Percentiles rank a stretch among this genome's conserved stretches.
Evolutionary conservation across 1,140 invertebrate genomes (phyloP).

Genomic region (Dinoponera quadriceps): DNA sequence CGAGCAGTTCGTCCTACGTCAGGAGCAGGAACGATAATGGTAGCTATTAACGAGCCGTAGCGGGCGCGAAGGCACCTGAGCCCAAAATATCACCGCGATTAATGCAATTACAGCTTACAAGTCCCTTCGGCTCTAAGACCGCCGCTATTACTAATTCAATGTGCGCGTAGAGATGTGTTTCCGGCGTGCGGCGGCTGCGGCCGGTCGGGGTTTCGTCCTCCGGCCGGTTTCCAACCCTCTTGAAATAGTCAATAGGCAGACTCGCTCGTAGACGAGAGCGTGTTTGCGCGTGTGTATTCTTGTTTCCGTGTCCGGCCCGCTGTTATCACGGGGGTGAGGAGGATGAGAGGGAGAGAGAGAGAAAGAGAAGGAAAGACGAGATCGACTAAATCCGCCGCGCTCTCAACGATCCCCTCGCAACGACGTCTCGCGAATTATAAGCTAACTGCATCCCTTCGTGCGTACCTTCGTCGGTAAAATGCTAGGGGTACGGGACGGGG

Average conservation of each 20-base stretch:
- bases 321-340: not conserved
- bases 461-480: not conserved
- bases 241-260: conserved; percentile 36
- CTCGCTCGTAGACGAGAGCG: not conserved
- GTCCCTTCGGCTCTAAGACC: conserved; percentile 79
- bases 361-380: not conserved
- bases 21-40: conserved; percentile 80
- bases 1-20: conserved; percentile 64
- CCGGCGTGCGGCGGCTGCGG: conserved; percentile 29
- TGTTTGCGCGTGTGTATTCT: not conserved
- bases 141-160: conserved; percentile 78
- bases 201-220: conserved; percentile 13
- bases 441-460: not conserved
- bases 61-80: conserved; percentile 82
- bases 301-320: conserved; percentile 3
- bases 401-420: not conserved
- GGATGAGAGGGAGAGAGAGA: too few species aligned
- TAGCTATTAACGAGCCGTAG: conserved; percentile 83
- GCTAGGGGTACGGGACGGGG: too few species aligned
- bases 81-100: conserved; percentile 85
- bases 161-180: conserved; percentile 66
- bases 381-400: not conserved
- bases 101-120: conserved; percentile 86
- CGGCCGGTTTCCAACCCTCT: conserved; percentile 26
- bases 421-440: not conserved